Conservation (phyloP, 2,888 invertebrate genomes). For the Brenthis daphne region DNA sequence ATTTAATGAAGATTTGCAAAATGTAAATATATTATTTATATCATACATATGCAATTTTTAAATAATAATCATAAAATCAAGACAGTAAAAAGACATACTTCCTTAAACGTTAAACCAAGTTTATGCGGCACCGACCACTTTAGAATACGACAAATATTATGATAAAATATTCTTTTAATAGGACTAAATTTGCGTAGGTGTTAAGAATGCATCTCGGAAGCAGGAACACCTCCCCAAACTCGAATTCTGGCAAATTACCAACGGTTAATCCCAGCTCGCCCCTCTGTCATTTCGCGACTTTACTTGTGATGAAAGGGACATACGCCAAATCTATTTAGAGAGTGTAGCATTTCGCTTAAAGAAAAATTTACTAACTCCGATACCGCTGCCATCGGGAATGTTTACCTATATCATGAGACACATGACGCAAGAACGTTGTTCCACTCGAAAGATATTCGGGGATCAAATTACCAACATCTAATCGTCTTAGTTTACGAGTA, state of each 20-base stretch:
- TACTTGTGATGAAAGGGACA: constrained; percentile 51
- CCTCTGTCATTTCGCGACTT: constrained; percentile 45
- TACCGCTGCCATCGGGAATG: not conserved
- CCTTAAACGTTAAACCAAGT: not conserved
- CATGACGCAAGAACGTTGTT: constrained; percentile 15
- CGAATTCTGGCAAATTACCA: constrained; percentile 60
- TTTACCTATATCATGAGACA: not conserved
- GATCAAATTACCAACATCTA: constrained; percentile 16
- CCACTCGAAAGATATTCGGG: not conserved
- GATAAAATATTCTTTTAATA: constrained; percentile 24
- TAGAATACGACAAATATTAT: constrained; percentile 9
- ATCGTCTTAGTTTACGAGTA: constrained; percentile 9
- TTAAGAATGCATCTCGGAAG: constrained; percentile 71
- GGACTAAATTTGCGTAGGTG: constrained; percentile 41
- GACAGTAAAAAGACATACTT: not conserved
- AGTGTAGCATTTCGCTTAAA: constrained; percentile 38
- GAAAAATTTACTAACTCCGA: constrained; percentile 32
- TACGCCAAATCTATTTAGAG: constrained; percentile 51
- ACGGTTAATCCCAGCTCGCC: constrained; percentile 52
- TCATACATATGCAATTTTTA: too few relatives aligned
- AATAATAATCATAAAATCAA: too few relatives aligned
- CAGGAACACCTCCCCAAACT: constrained; percentile 59
- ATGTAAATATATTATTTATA: too few relatives aligned
- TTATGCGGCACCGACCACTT: not conserved
- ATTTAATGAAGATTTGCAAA: too few relatives aligned